These are phyloP conservation scores for Heteromormyrus szaboi DNA, from an alignment of 2,797 vertebrate species.

Conservation along the genomic window DNA sequence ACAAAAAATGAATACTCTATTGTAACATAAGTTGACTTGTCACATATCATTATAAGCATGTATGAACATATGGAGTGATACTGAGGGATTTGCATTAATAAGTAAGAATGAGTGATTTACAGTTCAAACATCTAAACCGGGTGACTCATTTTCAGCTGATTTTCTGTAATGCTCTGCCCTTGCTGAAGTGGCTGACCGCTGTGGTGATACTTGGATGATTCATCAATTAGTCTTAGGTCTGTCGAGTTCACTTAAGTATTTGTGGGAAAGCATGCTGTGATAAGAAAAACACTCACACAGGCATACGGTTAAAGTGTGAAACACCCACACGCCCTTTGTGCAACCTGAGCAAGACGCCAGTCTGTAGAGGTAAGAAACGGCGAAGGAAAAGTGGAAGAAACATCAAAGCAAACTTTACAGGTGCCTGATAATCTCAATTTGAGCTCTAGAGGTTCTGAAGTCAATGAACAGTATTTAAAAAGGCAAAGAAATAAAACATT, in stretches of 20 bases:
- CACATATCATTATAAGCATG: not conserved
- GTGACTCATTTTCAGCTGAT: slow-evolving; percentile 55
- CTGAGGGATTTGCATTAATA: not conserved
- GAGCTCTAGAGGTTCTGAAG: not conserved
- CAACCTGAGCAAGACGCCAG: not conserved
- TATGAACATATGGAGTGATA: not conserved
- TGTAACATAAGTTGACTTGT: not conserved
- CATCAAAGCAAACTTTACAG: not conserved
- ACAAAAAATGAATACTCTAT: not conserved
- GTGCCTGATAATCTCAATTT: not conserved
- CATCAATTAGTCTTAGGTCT: slow-evolving; percentile 50
- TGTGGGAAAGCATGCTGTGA: slow-evolving; percentile 65
- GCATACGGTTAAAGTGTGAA: not conserved
- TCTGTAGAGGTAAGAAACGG: not conserved
- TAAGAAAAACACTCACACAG: slow-evolving; percentile 45
- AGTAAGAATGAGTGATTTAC: not conserved
- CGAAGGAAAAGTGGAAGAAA: not conserved
- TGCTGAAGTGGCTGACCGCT: slow-evolving; percentile 45
- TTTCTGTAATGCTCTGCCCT: slow-evolving; percentile 28
- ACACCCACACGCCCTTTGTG: not conserved
- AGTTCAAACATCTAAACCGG: slow-evolving; percentile 10
- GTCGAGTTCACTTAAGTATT: slow-evolving; percentile 55
- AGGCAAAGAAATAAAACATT: not conserved
- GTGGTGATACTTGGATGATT: slow-evolving; percentile 63
- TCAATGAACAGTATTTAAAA: not conserved